Percentiles rank a stretch among this genome's conserved stretches.
These are phyloP conservation scores for Microhierax caerulescens DNA, from an alignment of 2,797 vertebrate species.

Conservation along the genomic window DNA sequence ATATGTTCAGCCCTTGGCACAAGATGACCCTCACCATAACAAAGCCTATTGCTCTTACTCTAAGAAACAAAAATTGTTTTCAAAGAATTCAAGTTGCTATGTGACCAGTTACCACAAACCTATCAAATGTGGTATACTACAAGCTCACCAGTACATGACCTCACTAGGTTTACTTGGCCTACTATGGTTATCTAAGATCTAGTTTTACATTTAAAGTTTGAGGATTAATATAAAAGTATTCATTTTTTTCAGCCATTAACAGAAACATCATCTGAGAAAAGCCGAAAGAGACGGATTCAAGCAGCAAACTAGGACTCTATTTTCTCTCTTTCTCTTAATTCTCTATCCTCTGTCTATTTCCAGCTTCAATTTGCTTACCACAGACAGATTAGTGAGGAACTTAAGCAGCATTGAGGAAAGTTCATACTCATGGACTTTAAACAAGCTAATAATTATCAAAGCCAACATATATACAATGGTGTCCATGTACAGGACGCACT, in stretches of 20 bases:
- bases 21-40: fast-evolving
- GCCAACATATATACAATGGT: background rate
- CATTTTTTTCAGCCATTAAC: background rate
- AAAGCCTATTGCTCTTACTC: background rate
- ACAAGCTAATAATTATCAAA: background rate
- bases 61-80: background rate
- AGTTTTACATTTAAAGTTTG: background rate
- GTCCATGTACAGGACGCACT: fast-evolving
- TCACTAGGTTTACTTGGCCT: background rate
- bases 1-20: background rate
- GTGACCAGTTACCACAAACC: background rate
- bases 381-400: background rate
- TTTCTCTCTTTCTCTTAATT: background rate
- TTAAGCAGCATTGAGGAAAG: background rate
- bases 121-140: background rate
- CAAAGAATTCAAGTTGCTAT: background rate
- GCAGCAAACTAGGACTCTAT: background rate
- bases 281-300: background rate
- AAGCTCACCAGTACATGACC: background rate
- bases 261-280: background rate
- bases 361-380: background rate
- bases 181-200: background rate
- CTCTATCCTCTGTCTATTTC: background rate
- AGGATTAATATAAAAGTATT: background rate
- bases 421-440: background rate